phyloP scores from a whole-genome alignment of 92 coral and sea anemone genomes.

The Epizoanthus ramosus region DNA sequence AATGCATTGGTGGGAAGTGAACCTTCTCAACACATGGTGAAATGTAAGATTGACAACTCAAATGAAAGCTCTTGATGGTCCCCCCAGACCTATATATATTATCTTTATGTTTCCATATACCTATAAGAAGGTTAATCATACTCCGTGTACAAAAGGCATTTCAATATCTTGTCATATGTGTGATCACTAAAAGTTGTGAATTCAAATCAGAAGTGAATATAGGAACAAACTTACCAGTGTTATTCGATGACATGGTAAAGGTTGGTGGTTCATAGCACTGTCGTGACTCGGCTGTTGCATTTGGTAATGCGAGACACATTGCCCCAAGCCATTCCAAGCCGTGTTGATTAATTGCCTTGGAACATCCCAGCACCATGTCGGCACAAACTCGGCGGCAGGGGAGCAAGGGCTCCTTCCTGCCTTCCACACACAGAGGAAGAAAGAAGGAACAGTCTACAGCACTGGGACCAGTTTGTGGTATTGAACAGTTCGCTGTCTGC shows the following conservation, averaged over 20 bases:
- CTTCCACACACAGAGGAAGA: slow-evolving; percentile 8
- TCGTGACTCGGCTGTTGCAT: slow-evolving; percentile 9
- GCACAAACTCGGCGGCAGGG: slow-evolving; percentile 22
- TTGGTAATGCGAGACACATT: neutral
- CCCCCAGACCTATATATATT: no score
- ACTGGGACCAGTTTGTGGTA: neutral
- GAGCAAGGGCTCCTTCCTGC: neutral
- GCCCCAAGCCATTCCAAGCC: neutral
- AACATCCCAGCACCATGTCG: slow-evolving; percentile 16
- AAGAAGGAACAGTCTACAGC: neutral
- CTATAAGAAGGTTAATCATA: no score
- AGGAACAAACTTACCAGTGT: slow-evolving; percentile 13
- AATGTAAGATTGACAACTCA: no score
- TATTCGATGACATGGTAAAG: neutral
- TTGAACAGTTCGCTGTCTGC: neutral
- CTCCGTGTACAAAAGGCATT: no score
- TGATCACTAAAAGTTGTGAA: no score
- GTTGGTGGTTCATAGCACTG: slow-evolving; percentile 15
- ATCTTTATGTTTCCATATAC: no score
- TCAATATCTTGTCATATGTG: no score
- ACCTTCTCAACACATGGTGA: no score
- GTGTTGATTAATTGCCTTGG: neutral
- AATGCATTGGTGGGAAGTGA: no score
- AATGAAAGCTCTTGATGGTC: no score
- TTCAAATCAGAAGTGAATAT: no score